Conservation (phyloP, 1,140 invertebrate species). For the Drosophila hydei region DNA sequence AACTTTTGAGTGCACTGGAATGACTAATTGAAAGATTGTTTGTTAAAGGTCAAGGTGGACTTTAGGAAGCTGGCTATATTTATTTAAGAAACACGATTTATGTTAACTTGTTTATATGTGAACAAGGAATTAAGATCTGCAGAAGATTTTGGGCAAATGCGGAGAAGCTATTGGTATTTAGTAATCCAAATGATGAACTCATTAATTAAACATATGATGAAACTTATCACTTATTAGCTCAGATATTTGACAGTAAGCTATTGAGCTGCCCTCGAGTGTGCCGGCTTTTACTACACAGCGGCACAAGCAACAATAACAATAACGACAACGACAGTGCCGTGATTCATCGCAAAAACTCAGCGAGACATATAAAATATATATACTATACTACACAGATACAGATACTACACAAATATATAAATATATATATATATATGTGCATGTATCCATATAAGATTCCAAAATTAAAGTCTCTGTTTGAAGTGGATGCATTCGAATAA, state of each 20-base stretch:
- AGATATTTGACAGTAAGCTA: not conserved
- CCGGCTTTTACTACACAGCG: slow-evolving; percentile 15
- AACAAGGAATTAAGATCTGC: no score
- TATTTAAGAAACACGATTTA: no score
- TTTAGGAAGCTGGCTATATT: no score
- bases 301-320: slow-evolving; percentile 7
- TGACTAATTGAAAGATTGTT: no score
- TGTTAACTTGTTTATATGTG: no score
- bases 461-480: slow-evolving; percentile 20
- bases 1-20: no score
- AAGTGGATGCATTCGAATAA: slow-evolving; percentile 29
- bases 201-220: no score
- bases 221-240: no score
- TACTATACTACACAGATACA: not conserved
- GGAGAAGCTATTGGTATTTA: no score
- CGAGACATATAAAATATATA: slow-evolving; percentile 4
- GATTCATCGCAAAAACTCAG: slow-evolving; percentile 35
- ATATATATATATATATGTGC: slow-evolving; percentile 1
- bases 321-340: slow-evolving; percentile 26
- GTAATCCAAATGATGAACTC: no score
- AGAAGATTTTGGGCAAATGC: no score
- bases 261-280: slow-evolving; percentile 16
- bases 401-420: not conserved
- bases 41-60: no score
- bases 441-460: slow-evolving; percentile 13